phyloP scores from a whole-genome alignment of 2,888 invertebrate species.

The Lasioglossum morio region DNA sequence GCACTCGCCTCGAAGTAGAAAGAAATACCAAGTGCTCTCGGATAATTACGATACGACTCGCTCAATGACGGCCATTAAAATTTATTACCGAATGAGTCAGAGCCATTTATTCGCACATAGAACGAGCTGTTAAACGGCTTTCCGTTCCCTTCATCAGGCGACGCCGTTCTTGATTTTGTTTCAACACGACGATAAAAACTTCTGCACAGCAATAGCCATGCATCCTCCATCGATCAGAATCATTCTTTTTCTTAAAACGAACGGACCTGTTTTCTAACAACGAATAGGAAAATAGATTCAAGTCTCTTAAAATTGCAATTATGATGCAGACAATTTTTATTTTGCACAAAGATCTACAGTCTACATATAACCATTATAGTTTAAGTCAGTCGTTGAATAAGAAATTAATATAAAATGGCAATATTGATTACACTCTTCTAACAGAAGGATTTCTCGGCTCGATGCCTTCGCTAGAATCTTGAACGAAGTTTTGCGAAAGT shows the following conservation, averaged over 20 bases:
- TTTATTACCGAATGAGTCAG: conserved; percentile 60
- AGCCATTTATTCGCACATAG: conserved; percentile 50
- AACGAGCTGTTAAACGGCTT: conserved; percentile 42
- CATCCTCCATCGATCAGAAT: background rate
- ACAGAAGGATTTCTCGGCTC: background rate
- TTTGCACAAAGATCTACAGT: too few species aligned
- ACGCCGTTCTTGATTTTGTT: background rate
- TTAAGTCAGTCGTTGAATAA: too few species aligned
- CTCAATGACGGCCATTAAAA: conserved; percentile 58
- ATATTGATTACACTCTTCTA: background rate
- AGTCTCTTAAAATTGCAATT: too few species aligned
- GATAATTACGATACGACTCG: conserved; percentile 58
- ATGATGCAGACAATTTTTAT: too few species aligned
- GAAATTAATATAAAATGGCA: background rate
- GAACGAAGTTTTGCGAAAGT: background rate
- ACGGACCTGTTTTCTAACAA: background rate
- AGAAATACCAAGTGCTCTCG: conserved; percentile 52
- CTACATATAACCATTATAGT: too few species aligned
- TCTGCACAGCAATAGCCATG: background rate
- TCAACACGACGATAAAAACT: background rate
- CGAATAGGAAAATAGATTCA: background rate
- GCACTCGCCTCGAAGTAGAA: conserved; percentile 43
- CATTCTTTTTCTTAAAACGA: background rate
- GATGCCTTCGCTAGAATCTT: background rate
- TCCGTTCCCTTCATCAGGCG: conserved; percentile 23